These are phyloP conservation scores for Riptortus pedestris DNA, from an alignment of 1,140 invertebrate genomes.

Conservation along the genomic window DNA sequence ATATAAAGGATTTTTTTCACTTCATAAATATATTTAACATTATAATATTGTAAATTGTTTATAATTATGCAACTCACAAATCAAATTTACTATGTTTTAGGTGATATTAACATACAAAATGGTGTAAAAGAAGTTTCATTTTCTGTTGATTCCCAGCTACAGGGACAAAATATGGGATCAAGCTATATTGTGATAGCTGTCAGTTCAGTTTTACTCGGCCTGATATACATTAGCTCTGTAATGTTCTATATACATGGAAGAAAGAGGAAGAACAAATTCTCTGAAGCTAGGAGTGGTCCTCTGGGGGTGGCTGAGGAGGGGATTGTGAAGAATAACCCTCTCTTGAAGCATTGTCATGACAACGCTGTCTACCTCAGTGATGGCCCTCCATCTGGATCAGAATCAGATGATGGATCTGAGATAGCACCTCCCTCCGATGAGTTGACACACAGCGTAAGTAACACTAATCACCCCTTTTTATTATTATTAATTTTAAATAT, in stretches of 20 bases:
- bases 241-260: conserved; percentile 66
- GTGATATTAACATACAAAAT: conserved; percentile 4
- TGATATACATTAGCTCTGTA: conserved; percentile 73
- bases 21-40: no score
- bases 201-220: conserved; percentile 62
- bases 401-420: conserved; percentile 28
- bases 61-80: no score
- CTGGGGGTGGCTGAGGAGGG: conserved; percentile 41
- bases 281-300: conserved; percentile 17
- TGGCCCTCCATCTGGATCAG: conserved; percentile 29
- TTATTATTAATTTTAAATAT: no score
- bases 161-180: conserved; percentile 44
- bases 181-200: conserved; percentile 74
- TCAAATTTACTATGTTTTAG: no score
- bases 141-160: conserved; percentile 50
- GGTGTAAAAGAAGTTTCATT: conserved; percentile 68
- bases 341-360: conserved; percentile 39
- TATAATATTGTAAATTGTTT: no score
- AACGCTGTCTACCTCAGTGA: conserved; percentile 28
- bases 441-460: neutral
- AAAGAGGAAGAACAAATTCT: conserved; percentile 29
- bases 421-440: conserved; percentile 34
- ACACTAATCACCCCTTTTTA: no score
- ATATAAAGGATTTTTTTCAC: no score
- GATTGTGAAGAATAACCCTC: conserved; percentile 63